phyloP scores from a whole-genome alignment of 2,797 vertebrate genomes.

The Mormyrops attenuatus region DNA sequence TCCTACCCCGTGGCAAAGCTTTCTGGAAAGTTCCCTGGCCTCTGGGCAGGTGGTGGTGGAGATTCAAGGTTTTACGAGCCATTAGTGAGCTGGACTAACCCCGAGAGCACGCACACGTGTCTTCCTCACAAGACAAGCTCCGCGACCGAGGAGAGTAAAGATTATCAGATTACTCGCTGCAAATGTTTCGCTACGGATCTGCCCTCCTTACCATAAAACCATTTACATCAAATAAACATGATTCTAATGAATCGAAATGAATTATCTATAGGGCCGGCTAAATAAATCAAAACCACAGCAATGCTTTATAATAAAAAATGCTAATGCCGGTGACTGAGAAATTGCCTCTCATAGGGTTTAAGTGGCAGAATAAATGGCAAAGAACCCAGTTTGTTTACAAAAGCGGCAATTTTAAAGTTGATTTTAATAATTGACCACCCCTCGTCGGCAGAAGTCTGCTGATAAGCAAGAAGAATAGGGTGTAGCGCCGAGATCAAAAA shows the following conservation, averaged over 20 bases:
- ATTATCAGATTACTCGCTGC: constrained; percentile 27
- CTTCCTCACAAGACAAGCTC: background rate
- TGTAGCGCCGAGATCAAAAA: constrained; percentile 40
- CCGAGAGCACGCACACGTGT: background rate
- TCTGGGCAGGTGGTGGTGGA: background rate
- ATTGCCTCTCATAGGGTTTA: constrained; percentile 51
- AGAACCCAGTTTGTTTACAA: constrained; percentile 42
- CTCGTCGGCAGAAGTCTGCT: constrained; percentile 39
- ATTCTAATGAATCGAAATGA: constrained; percentile 58
- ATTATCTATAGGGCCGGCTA: constrained; percentile 59
- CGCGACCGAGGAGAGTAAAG: constrained; percentile 14
- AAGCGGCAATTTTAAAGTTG: constrained; percentile 41
- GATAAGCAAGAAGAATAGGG: constrained; percentile 50
- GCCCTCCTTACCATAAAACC: constrained; percentile 29
- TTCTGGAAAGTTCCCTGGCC: background rate
- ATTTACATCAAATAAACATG: constrained; percentile 48
- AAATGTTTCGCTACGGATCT: constrained; percentile 28
- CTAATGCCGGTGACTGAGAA: constrained; percentile 62
- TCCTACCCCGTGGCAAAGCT: background rate
- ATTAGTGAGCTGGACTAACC: background rate
- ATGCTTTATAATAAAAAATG: constrained; percentile 66
- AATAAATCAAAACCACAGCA: constrained; percentile 63
- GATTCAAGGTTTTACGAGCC: background rate
- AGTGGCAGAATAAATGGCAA: constrained; percentile 54
- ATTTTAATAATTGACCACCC: constrained; percentile 63